These are phyloP conservation scores for Alectoris magna DNA, from an alignment of 2,797 vertebrate species.

Conservation along the genomic window DNA sequence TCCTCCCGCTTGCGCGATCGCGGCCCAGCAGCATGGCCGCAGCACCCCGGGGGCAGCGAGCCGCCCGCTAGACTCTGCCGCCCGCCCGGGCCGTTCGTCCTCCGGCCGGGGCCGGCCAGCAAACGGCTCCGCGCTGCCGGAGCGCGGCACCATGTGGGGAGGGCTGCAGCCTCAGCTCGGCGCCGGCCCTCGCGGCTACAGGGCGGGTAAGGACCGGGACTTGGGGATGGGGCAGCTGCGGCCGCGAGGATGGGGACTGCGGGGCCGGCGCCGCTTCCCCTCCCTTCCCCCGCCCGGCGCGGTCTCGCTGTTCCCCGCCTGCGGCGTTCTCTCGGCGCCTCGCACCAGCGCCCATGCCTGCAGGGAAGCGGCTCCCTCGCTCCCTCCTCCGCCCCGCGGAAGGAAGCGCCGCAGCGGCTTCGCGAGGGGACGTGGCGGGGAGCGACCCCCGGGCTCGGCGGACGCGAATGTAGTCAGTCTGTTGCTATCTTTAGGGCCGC, in stretches of 20 bases:
- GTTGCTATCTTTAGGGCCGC: not conserved
- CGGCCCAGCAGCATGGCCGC: constrained; percentile 57
- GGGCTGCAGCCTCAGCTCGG: constrained; percentile 52
- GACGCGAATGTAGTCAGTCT: not conserved
- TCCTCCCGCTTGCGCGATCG: not conserved
- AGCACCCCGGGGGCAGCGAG: not conserved
- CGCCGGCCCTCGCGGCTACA: constrained; percentile 23
- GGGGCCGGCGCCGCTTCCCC: too few relatives aligned
- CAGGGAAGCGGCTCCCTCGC: too few relatives aligned
- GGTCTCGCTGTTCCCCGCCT: too few relatives aligned
- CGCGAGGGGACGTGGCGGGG: not conserved
- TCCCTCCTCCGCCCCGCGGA: not conserved
- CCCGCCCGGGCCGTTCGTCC: too few relatives aligned
- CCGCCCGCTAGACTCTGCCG: not conserved
- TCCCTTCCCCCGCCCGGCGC: not conserved
- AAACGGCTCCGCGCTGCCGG: not conserved
- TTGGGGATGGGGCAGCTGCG: not conserved
- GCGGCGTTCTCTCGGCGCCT: too few relatives aligned
- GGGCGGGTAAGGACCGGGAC: constrained; percentile 37
- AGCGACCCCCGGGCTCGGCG: not conserved
- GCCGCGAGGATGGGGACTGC: too few relatives aligned
- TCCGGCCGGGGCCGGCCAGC: not conserved
- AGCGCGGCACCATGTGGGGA: constrained; percentile 62
- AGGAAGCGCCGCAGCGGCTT: not conserved
- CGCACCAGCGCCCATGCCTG: too few relatives aligned